phyloP scores from a whole-genome alignment of 2,113 vertebrate species.

The Romanogobio albipinnatus region DNA sequence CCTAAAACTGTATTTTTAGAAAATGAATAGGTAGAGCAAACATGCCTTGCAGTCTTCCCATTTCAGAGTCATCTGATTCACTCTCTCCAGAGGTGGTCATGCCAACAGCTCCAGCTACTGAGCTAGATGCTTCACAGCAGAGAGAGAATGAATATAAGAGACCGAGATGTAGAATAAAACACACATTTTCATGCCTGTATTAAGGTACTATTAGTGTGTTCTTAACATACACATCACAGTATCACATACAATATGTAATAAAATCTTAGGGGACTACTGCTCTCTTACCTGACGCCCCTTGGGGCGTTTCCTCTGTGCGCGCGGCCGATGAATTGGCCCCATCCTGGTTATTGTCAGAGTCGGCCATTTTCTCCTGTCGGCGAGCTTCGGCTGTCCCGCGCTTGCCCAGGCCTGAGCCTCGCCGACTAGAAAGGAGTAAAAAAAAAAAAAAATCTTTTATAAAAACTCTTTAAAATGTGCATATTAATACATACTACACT shows the following conservation, averaged over 20 bases:
- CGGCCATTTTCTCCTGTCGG: conserved; percentile 99
- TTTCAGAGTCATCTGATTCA: conserved; percentile 99
- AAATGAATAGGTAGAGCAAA: not conserved
- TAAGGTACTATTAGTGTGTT: not conserved
- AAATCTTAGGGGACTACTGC: not conserved
- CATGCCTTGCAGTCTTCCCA: conserved; percentile 98
- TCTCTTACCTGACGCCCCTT: conserved; percentile 93
- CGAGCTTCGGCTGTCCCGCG: conserved; percentile 98
- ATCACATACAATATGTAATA: not conserved
- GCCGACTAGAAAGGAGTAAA: conserved; percentile 82
- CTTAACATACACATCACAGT: not conserved
- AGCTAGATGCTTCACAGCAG: conserved; percentile 87
- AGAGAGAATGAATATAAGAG: not conserved
- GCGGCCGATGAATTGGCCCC: conserved; percentile 95
- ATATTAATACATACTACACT: not conserved
- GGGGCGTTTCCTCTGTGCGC: conserved; percentile 93
- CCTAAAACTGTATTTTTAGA: not conserved
- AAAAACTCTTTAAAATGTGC: not conserved
- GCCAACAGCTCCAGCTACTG: conserved; percentile 96
- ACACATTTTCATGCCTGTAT: not conserved
- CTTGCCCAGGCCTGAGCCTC: conserved; percentile 99
- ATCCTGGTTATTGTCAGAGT: conserved; percentile 97
- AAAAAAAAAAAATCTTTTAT: not conserved
- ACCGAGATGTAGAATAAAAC: not conserved
- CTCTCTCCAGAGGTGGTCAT: conserved; percentile 99